phyloP scores from a whole-genome alignment of 2,797 vertebrate species.

The Pangasius krempfi region DNA sequence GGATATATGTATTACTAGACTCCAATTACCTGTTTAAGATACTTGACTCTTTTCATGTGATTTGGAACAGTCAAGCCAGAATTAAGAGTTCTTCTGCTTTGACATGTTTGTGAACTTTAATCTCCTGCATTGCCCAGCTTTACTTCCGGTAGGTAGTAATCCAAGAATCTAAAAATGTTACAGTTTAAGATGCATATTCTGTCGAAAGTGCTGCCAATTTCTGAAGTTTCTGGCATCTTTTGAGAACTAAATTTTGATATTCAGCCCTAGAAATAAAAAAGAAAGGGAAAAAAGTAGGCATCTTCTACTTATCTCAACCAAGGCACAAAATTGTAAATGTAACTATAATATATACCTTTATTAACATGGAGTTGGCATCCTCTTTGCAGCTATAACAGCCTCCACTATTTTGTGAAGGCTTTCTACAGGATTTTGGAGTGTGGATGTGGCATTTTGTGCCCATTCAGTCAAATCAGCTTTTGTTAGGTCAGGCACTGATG shows the following conservation, averaged over 20 bases:
- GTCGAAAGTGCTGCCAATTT: constrained; percentile 5
- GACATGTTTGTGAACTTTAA: background rate
- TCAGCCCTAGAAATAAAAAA: background rate
- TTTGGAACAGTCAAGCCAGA: background rate
- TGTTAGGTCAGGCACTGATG: background rate
- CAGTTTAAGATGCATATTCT: background rate
- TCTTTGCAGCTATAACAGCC: background rate
- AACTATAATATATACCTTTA: background rate
- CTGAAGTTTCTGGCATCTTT: background rate
- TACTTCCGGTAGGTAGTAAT: background rate
- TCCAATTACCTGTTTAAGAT: background rate
- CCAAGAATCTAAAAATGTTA: background rate
- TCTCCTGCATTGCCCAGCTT: background rate
- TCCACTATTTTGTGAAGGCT: background rate
- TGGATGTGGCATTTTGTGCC: background rate
- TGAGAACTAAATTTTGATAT: background rate
- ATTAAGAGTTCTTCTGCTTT: background rate
- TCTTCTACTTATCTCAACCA: background rate
- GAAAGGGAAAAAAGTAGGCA: background rate
- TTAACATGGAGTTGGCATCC: background rate
- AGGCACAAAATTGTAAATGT: background rate
- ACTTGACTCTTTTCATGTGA: background rate
- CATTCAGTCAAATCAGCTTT: background rate
- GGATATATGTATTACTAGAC: background rate
- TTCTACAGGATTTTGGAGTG: background rate